Evolutionary conservation across 2,797 vertebrate genomes (phyloP), one percentile per base, ranked within the genome.

Genomic region (Loriculus beryllinus): DNA sequence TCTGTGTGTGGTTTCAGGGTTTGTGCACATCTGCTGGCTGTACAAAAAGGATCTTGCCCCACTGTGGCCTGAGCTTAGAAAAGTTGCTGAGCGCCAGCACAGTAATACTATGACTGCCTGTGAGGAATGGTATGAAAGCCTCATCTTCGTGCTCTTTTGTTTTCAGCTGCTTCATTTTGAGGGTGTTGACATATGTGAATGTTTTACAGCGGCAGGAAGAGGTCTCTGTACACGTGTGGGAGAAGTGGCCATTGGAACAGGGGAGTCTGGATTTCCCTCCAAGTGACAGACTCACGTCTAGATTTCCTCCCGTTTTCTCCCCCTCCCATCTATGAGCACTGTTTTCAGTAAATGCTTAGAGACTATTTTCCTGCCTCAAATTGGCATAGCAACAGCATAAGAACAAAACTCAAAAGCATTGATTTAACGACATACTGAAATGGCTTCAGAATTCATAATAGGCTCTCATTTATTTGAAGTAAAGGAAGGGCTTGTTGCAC

Each of bases 371-470:
- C 88, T 77, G 26, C 37, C 85, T 80, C 62, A 74, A 29, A 92
- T 18, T 82, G 82, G 91, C 95, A 94, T 93, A 84, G 91, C 93
- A 96, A 96, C 91, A 57, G 71, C 59, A 82, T 79, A 60, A 75
- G 89, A 92, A 90, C 51, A 80, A 84, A 95, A 95, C 48, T 90
- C 67, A 86, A 87, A 91, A 64, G 39, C 77, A 78, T 54, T 5
- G 7, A 48, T 68, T 82, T 94, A 87, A 70, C 1, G 9, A 71
- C 76, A 74, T 35, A 14, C 74, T 49, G 77, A 76, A 94, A 86
- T 51, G 40, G 82, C 47, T 94, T 88, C 82, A 91, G 82, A 83
- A 90, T 88, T 95, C 40, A 10, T 85, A 88, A 82, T 20, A 67
- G 0, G 10, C 23, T 77, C 11, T 65, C 49, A 26, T 47, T 82